Conservation (phyloP, 1,140 invertebrate species). For the Pomacea maculata region DNA sequence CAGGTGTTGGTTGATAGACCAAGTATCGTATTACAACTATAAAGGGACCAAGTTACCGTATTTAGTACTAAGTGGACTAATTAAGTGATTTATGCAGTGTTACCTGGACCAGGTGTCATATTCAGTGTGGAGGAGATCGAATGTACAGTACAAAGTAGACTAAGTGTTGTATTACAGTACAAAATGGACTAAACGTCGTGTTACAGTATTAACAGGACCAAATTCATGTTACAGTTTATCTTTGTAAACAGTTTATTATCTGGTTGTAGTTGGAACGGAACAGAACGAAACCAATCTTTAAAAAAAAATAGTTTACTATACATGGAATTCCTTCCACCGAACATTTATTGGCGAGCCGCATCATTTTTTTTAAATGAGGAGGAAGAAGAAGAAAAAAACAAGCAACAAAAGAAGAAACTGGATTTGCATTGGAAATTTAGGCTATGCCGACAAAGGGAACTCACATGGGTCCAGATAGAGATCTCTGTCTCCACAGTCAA, state of each 20-base stretch:
- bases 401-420: too few relatives aligned
- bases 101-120: too few relatives aligned
- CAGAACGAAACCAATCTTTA: not conserved
- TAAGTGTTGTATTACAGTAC: too few relatives aligned
- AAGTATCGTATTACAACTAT: too few relatives aligned
- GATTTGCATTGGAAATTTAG: not conserved
- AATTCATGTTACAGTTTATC: not conserved
- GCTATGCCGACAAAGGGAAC: not conserved
- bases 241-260: not conserved
- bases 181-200: too few relatives aligned
- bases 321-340: not conserved
- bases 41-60: too few relatives aligned
- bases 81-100: too few relatives aligned
- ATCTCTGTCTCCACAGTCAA: constrained; percentile 22
- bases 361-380: not conserved
- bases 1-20: too few relatives aligned
- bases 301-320: not conserved
- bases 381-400: not conserved
- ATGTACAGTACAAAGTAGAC: too few relatives aligned
- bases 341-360: not conserved
- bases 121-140: too few relatives aligned
- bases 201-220: too few relatives aligned
- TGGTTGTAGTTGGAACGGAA: not conserved
- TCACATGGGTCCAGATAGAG: constrained; percentile 25
- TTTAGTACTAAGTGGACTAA: too few relatives aligned